Evolutionary conservation across 2,888 invertebrate species (phyloP).

Genomic region (Nomada ruficornis): DNA sequence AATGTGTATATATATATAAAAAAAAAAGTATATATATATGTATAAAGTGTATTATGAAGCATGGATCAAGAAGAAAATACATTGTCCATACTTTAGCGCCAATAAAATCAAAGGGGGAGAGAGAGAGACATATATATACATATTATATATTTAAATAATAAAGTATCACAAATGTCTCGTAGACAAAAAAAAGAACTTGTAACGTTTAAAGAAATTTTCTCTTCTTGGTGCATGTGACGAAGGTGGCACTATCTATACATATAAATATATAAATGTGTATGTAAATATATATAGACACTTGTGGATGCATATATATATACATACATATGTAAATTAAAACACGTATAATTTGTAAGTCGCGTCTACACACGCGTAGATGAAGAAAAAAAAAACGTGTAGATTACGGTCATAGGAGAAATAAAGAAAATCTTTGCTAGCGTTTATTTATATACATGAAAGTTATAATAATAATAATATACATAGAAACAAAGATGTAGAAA

Average conservation of each 20-base stretch:
- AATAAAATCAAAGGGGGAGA: not conserved
- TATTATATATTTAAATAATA: slow-evolving; percentile 20
- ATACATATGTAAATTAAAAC: slow-evolving; percentile 44
- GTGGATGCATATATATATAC: slow-evolving; percentile 42
- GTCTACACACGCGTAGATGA: slow-evolving; percentile 51
- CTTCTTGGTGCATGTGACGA: slow-evolving; percentile 57
- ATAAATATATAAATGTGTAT: slow-evolving; percentile 54
- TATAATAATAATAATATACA: slow-evolving; percentile 34
- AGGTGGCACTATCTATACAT: slow-evolving; percentile 52
- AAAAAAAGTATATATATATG: slow-evolving; percentile 39
- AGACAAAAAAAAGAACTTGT: not conserved
- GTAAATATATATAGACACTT: slow-evolving; percentile 34
- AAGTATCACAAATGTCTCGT: not conserved
- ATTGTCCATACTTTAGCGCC: slow-evolving; percentile 8
- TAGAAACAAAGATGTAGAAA: slow-evolving; percentile 11
- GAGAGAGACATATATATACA: slow-evolving; percentile 7
- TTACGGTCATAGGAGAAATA: slow-evolving; percentile 47
- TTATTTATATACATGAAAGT: slow-evolving; percentile 70
- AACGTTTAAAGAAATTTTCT: slow-evolving; percentile 21
- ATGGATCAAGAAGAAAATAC: slow-evolving; percentile 47
- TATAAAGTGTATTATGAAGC: slow-evolving; percentile 59
- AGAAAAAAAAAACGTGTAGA: slow-evolving; percentile 41
- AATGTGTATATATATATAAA: slow-evolving; percentile 45
- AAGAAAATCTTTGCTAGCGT: slow-evolving; percentile 68
- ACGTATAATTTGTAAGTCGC: slow-evolving; percentile 46